Base-by-base conservation (phyloP, 35 echinoderm and acorn worm genomes). In the Chiridota heheva region DNA sequence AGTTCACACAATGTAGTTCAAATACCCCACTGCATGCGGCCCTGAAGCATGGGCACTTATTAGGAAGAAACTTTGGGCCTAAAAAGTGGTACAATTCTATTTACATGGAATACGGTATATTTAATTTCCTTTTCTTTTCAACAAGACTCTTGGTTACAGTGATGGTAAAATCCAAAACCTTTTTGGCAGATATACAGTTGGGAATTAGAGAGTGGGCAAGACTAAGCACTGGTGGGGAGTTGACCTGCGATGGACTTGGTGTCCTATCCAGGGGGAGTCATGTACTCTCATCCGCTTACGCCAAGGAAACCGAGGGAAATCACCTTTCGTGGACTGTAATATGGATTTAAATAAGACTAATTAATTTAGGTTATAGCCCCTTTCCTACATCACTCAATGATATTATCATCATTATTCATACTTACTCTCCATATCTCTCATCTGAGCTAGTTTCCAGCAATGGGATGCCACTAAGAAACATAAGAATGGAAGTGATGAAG, bases 381-480 rank as follows among this genome's bases (percentile, higher is more conserved):
- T 63, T 18, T 13, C 60, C 7, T 8, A 7, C 30, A 7, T 63
- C 8, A 26, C 13, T 5, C 18, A 38, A 29, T 1, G 24, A 6
- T 13, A 0, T 33, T 5, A 67, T 2, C 34, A 46, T 34, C 7
- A 13, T 22, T 53, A 10, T 53, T 78, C 3, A 69, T 41, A 92
- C 90, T 87, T 60, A 96, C 91, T 84, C 42, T 63, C 91, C 86
- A 69, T 96, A 90, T 75, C 87, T 81, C 10, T 47, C 60, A 75
- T 90, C 87, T 42, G 91, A 59, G 47, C 81, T 86, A 40, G 64
- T 58, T 61, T 96, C 91, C 42, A 96, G 60, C 36, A 96, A 48
- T 7, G 91, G 91, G 44, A 96, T 89, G 2, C 91, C 91, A 49
- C 91, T 96, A 5, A 63, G 2, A 64, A 90, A 90, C 1, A 96